Evolutionary conservation across 2,113 vertebrate species (phyloP), one percentile per base, ranked within the genome.

Genomic region (Ceyx margarethae): DNA sequence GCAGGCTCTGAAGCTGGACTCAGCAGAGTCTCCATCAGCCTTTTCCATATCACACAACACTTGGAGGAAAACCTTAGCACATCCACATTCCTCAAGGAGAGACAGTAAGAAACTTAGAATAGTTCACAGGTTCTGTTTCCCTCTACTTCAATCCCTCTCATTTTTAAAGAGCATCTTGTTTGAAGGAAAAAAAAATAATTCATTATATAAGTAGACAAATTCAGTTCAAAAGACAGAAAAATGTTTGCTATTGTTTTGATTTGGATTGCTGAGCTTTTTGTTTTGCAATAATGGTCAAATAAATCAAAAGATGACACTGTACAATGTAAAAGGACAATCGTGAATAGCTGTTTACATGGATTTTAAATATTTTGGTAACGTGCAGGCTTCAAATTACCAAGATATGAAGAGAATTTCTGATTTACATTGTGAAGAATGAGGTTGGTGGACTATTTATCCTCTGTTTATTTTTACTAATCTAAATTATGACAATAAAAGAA

Each of bases 401-500:
- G 96, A 92, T 93, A 96, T 21, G 83, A 95, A 96, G 81, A 95
- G 79, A 97, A 95, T 87, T 91, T 92, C 53, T 72, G 71, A 91
- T 81, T 93, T 91, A 97, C 96, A 97, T 95, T 96, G 95, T 95
- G 91, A 97, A 95, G 89, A 91, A 66, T 90, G 85, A 94, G 67
- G 66, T 78, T 71, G 87, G 67, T 88, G 81, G 69, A 81, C 89
- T 93, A 95, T 95, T 95, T 95, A 91, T 95, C 76, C 82, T 85
- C 66, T 98, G 96, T 98, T 98, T 98, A 98, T 96, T 98, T 98
- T 96, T 96, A 97, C 96, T 94, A 95, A 96, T 97, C 96, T 96
- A 97, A 98, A 97, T 98, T 95, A 97, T 96, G 97, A 97, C 92
- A 97, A 96, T 96, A 97, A 97, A 97, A 97, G 97, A 96, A 96